Conservation (phyloP, 1,140 invertebrate species). For the Acyrthosiphon pisum region DNA sequence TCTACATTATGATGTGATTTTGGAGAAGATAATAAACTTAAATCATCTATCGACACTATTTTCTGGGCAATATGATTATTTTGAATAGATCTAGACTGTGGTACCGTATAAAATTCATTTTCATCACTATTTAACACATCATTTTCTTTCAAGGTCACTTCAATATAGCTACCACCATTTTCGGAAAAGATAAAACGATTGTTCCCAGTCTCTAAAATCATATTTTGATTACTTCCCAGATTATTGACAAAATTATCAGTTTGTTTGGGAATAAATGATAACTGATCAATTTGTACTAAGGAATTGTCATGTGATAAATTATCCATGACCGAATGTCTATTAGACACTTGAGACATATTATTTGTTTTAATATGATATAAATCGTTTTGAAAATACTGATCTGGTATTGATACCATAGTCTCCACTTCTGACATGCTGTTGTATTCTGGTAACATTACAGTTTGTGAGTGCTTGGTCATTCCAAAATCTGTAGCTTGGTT, state of each 20-base stretch:
- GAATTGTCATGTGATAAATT: conserved; percentile 34
- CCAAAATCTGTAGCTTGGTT: conserved; percentile 26
- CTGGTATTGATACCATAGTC: conserved; percentile 43
- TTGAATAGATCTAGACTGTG: conserved; percentile 39
- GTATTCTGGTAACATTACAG: conserved; percentile 41
- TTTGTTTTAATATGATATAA: conserved; percentile 38
- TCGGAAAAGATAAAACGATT: conserved; percentile 49
- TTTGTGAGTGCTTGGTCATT: conserved; percentile 42
- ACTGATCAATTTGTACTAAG: conserved; percentile 38
- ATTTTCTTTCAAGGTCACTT: conserved; percentile 44
- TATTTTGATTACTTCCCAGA: conserved; percentile 40
- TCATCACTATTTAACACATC: conserved; percentile 30
- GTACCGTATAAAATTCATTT: conserved; percentile 51
- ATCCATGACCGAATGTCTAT: conserved; percentile 44
- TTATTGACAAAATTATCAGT: neutral
- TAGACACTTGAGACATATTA: conserved; percentile 32
- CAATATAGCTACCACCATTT: conserved; percentile 42
- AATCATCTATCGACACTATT: conserved; percentile 49
- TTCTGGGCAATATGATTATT: conserved; percentile 43
- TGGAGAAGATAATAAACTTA: conserved; percentile 47
- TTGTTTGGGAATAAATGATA: conserved; percentile 48
- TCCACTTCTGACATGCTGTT: conserved; percentile 37
- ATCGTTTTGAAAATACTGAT: conserved; percentile 53
- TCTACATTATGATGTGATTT: conserved; percentile 55
- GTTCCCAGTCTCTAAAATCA: conserved; percentile 31